These are phyloP conservation scores for Isichthys henryi DNA, from an alignment of 2,113 vertebrate genomes.

Conservation along the genomic window DNA sequence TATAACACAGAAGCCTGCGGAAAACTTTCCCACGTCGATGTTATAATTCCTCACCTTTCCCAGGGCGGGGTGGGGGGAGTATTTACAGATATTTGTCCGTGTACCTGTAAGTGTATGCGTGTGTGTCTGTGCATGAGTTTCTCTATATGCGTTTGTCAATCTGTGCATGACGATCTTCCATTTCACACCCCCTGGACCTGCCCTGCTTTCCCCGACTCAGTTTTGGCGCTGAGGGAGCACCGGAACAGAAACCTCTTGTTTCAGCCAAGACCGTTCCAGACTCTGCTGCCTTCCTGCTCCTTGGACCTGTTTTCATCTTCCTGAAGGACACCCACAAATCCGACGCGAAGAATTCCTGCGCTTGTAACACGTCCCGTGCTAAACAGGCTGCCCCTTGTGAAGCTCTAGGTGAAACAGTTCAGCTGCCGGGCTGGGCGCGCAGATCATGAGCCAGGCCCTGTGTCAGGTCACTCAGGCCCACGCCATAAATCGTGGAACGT, in stretches of 20 bases:
- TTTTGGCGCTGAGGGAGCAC: not conserved
- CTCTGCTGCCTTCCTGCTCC: conserved; percentile 2
- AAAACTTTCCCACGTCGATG: not conserved
- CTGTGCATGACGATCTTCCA: not conserved
- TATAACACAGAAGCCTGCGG: not conserved
- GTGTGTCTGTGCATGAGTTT: not conserved
- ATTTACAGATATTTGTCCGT: no score
- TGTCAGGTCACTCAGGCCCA: not conserved
- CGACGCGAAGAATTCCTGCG: not conserved
- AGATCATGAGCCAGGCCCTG: not conserved
- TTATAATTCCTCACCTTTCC: conserved; percentile 3
- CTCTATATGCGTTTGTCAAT: not conserved
- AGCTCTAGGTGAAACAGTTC: not conserved
- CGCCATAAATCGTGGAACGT: not conserved
- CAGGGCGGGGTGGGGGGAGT: no score
- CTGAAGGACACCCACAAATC: conserved; percentile 13
- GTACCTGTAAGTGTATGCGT: no score
- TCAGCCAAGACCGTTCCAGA: not conserved
- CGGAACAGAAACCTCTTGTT: conserved; percentile 1
- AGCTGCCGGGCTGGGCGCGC: not conserved
- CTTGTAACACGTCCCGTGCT: not conserved
- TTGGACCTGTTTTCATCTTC: conserved; percentile 14
- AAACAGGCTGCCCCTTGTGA: conserved; percentile 8
- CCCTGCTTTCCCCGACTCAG: not conserved
- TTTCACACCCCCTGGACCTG: not conserved